Evolutionary conservation across 2,888 invertebrate genomes (phyloP).

Genomic region (Schizaphis graminum): DNA sequence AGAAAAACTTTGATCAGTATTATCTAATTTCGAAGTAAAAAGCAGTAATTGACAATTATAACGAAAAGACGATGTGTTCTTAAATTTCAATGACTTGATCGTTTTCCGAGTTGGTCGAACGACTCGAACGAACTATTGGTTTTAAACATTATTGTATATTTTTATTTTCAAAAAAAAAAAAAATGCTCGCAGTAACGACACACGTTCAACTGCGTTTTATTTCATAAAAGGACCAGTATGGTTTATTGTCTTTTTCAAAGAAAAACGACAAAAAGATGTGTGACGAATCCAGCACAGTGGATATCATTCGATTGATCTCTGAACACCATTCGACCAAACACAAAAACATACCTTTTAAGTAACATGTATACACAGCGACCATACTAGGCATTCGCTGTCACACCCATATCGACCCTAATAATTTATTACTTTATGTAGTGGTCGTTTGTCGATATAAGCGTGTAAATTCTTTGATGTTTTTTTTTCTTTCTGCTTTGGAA

Average conservation of each 20-base stretch:
- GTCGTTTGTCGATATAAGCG: not conserved
- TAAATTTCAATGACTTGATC: not conserved
- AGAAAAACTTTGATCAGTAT: too few species aligned
- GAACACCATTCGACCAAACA: not conserved
- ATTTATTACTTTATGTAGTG: not conserved
- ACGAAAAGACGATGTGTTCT: too few species aligned
- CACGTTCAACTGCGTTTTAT: not conserved
- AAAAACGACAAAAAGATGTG: not conserved
- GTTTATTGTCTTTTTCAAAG: not conserved
- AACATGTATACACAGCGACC: not conserved
- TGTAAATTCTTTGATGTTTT: not conserved
- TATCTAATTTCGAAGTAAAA: too few species aligned
- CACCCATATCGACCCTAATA: not conserved
- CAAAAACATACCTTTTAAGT: not conserved
- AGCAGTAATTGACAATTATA: too few species aligned
- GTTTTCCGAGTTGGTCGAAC: not conserved
- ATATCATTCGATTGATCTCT: not conserved
- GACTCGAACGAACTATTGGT: not conserved
- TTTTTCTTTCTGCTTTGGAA: not conserved
- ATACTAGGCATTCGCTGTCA: not conserved
- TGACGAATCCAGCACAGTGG: not conserved
- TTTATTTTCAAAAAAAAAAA: not conserved
- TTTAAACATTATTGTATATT: not conserved
- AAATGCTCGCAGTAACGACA: not conserved
- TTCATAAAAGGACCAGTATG: not conserved